Percentiles rank a stretch among this genome's conserved stretches.
These are phyloP conservation scores for Acridotheres tristis DNA, from an alignment of 2,797 vertebrate species.

Conservation along the genomic window DNA sequence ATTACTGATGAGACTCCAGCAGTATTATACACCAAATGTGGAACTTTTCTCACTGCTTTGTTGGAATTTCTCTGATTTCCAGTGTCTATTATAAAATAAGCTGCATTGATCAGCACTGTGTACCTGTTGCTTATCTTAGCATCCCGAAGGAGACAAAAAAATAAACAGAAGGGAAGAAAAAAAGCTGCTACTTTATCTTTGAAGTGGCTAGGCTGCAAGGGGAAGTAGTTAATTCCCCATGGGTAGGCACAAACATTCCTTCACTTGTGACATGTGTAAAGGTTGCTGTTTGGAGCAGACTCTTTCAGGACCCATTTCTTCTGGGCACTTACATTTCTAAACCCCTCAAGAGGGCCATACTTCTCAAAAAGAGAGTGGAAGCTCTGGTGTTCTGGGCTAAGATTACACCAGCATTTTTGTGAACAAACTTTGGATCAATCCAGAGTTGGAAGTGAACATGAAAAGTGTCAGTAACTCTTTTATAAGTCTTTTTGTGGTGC, in stretches of 20 bases:
- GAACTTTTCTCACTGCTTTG: neutral
- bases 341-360: conserved; percentile 9
- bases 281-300: conserved; percentile 53
- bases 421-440: conserved; percentile 49
- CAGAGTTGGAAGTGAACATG: conserved; percentile 31
- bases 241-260: conserved; percentile 63
- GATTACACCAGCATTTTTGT: conserved; percentile 36
- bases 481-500: conserved; percentile 35
- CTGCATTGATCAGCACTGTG: neutral
- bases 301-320: conserved; percentile 47
- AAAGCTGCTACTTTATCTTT: conserved; percentile 52
- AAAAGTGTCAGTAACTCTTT: conserved; percentile 46
- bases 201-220: conserved; percentile 47
- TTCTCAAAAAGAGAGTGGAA: conserved; percentile 22
- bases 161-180: neutral
- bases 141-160: neutral
- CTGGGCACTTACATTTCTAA: conserved; percentile 67
- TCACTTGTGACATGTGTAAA: conserved; percentile 49
- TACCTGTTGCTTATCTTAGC: neutral
- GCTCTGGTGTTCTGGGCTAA: conserved; percentile 32
- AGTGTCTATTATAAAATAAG: neutral
- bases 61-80: neutral
- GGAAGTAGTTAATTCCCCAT: conserved; percentile 69
- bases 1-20: neutral
- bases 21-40: neutral